Percentiles rank a stretch among this genome's conserved stretches.
Evolutionary conservation across 2,888 invertebrate species (phyloP).

Genomic region (Lamproptera curius): DNA sequence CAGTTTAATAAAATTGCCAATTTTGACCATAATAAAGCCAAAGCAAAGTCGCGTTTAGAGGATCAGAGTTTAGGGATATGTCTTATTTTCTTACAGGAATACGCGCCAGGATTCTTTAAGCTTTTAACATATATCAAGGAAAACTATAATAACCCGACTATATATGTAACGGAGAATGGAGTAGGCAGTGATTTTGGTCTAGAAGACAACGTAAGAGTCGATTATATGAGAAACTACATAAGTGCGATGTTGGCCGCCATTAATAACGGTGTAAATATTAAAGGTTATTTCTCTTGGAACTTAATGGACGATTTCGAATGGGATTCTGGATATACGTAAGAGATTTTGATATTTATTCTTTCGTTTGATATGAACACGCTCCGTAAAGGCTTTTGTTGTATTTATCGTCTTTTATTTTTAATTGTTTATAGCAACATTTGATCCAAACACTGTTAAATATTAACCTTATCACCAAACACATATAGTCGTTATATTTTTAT

Average conservation of each 20-base stretch:
- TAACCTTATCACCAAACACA: too few species aligned
- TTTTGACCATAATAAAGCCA: too few species aligned
- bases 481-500: too few species aligned
- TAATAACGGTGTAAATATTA: conserved; percentile 49
- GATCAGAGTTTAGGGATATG: background rate
- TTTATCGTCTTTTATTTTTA: too few species aligned
- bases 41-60: too few species aligned
- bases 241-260: conserved; percentile 47
- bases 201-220: conserved; percentile 48
- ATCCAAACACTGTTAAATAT: too few species aligned
- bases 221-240: conserved; percentile 47
- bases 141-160: conserved; percentile 25
- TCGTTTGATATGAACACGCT: too few species aligned
- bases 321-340: conserved; percentile 67
- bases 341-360: conserved; percentile 7
- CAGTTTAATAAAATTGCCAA: too few species aligned
- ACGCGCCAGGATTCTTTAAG: conserved; percentile 27
- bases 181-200: conserved; percentile 33
- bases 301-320: conserved; percentile 80
- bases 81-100: conserved; percentile 23
- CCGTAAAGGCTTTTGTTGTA: too few species aligned
- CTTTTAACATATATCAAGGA: conserved; percentile 25
- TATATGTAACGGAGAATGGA: conserved; percentile 72
- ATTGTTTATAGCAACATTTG: too few species aligned
- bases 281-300: conserved; percentile 75